Conservation (phyloP, 1,140 invertebrate species). For the Zophobas morio region DNA sequence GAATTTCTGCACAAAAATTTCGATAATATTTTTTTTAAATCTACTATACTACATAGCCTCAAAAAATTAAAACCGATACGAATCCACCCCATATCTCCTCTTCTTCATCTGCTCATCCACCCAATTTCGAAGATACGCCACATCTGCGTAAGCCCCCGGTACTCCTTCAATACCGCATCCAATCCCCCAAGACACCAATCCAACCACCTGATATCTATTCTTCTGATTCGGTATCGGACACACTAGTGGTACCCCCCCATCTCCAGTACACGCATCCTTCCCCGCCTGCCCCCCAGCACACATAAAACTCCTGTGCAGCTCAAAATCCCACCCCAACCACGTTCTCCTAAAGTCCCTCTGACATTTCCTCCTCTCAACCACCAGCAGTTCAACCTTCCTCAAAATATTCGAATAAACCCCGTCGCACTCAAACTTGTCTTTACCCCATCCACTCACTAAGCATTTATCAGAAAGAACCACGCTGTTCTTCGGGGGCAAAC, state of each 20-base stretch:
- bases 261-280: constrained; percentile 79
- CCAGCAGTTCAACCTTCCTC: constrained; percentile 76
- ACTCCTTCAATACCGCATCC: constrained; percentile 73
- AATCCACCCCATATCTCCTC: not conserved
- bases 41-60: too few relatives aligned
- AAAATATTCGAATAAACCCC: constrained; percentile 69
- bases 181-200: constrained; percentile 81
- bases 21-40: too few relatives aligned
- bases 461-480: constrained; percentile 68
- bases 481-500: constrained; percentile 70
- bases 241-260: constrained; percentile 74
- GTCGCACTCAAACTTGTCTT: constrained; percentile 72
- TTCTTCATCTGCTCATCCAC: constrained; percentile 69
- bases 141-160: constrained; percentile 80
- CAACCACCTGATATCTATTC: constrained; percentile 70
- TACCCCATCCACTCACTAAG: constrained; percentile 87
- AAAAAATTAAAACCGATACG: too few relatives aligned
- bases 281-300: constrained; percentile 79
- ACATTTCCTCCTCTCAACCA: constrained; percentile 72
- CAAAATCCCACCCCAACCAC: constrained; percentile 73
- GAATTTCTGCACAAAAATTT: too few relatives aligned
- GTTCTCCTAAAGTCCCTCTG: constrained; percentile 72
- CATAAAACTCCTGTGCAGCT: constrained; percentile 76
- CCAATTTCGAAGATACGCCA: constrained; percentile 73
- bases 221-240: constrained; percentile 69